Conservation (phyloP, 2,113 vertebrate genomes). For the Corythaixoides concolor region DNA sequence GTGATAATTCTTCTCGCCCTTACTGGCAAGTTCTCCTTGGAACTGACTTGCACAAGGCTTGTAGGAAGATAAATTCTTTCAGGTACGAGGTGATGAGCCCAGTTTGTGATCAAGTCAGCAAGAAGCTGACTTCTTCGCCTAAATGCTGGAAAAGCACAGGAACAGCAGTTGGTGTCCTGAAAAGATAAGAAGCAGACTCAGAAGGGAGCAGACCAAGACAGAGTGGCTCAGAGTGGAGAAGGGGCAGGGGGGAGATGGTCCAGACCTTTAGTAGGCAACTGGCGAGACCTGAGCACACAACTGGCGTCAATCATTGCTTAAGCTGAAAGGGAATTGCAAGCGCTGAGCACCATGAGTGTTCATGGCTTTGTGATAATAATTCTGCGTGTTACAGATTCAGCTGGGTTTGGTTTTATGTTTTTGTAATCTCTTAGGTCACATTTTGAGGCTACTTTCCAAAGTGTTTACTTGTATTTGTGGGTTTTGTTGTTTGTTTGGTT, state of each 20-base stretch:
- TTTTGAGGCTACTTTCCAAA: neutral
- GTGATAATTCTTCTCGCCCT: neutral
- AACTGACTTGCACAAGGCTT: neutral
- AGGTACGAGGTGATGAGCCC: neutral
- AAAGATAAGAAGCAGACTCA: neutral
- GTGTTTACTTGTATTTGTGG: neutral
- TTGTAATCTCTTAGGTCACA: neutral
- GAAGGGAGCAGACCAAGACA: neutral
- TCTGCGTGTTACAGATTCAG: accelerated
- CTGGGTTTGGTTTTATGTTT: neutral
- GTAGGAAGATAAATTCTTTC: neutral
- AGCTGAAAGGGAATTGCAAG: neutral
- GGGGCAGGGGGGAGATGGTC: neutral
- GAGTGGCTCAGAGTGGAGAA: neutral
- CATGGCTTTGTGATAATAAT: neutral
- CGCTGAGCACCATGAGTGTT: neutral
- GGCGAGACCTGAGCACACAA: neutral
- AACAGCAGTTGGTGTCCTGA: neutral
- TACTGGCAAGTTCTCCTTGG: neutral
- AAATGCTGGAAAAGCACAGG: neutral
- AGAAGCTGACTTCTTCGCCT: neutral
- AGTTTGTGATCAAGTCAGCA: constrained; percentile 1
- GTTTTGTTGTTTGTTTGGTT: neutral
- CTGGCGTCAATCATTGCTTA: neutral
- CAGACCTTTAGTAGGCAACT: neutral